Base-by-base conservation (phyloP, 2,888 invertebrate species). In the Sarcophaga variegata region DNA sequence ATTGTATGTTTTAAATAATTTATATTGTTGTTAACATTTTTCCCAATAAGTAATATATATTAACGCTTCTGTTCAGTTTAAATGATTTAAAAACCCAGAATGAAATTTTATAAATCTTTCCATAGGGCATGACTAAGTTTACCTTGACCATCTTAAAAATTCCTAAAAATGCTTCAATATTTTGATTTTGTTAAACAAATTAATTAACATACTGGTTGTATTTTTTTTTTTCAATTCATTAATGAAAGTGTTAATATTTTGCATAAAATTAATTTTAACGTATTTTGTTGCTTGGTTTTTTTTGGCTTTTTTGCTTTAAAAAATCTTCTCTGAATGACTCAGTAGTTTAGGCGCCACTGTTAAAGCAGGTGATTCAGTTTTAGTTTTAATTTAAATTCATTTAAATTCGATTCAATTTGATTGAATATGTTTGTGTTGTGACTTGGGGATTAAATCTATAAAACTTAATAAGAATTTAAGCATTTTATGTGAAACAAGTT, bases 321-420 rank as follows among this genome's bases (percentile, higher is more conserved):
- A 47, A 45, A 8, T 66, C 66, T 20, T 20, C 47, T 69, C 10
- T 10, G 2, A 45, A 45, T 80, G 72, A 80, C 59, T 77, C 70
- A 66, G 64, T 54, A 72, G 66, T 66, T 80, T 60, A 74, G 80
- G 80, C 80, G 80, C 80, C 80, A 60, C 60, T 27, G 4, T n/a
- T 37, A 14, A 49, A n/a, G 1, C 3, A 67, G 45, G n/a, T 70
- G 70, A 70, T 70, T 70, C 27, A 49, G 54, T 27, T 70, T 10
- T 20, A 69, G 1, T 67, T 67, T 67, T n/a, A 11, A 45, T 67
- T 47, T 37, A 37, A 37, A 37, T 37, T 37, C 37, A 37, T 37
- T 37, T 37, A 37, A 37, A 10, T 37, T 37, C 37, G 37, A 37
- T 37, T 2, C 0, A 37, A 37, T 37, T 37, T 37, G 37, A 69